phyloP scores from a whole-genome alignment of 2,888 invertebrate species.

The Thumatha senex region DNA sequence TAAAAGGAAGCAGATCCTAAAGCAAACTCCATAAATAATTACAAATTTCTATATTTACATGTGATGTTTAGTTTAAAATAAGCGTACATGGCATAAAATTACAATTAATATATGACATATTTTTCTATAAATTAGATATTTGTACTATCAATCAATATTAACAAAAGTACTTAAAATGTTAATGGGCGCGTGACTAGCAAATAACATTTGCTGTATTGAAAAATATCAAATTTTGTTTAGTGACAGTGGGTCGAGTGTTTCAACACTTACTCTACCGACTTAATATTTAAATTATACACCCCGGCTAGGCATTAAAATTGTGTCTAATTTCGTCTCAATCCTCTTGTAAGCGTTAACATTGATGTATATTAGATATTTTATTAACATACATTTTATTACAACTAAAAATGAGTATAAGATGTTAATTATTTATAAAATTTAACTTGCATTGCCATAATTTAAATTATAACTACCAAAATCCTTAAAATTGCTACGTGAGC shows the following conservation, averaged over 20 bases:
- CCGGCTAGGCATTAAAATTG: slow-evolving; percentile 65
- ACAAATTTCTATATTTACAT: slow-evolving; percentile 82
- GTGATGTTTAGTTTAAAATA: slow-evolving; percentile 83
- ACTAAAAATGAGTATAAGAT: slow-evolving; percentile 70
- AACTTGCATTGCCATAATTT: slow-evolving; percentile 51
- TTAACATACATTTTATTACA: slow-evolving; percentile 59
- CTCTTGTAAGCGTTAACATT: slow-evolving; percentile 58
- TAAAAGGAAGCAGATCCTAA: too few species aligned
- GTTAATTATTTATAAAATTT: slow-evolving; percentile 52
- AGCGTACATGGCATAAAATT: slow-evolving; percentile 83
- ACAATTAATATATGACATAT: slow-evolving; percentile 79
- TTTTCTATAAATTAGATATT: slow-evolving; percentile 82
- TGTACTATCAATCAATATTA: slow-evolving; percentile 81
- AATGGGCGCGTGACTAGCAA: slow-evolving; percentile 81
- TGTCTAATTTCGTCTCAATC: slow-evolving; percentile 47
- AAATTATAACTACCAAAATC: slow-evolving; percentile 60
- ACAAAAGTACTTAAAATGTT: slow-evolving; percentile 77
- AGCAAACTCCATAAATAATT: slow-evolving; percentile 48
- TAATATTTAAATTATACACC: slow-evolving; percentile 65
- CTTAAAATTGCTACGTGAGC: slow-evolving; percentile 78
- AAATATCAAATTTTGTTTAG: slow-evolving; percentile 64
- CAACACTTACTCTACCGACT: slow-evolving; percentile 45
- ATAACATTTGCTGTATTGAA: slow-evolving; percentile 73
- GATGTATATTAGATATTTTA: slow-evolving; percentile 53
- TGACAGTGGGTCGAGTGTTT: slow-evolving; percentile 74